Conservation (phyloP, 2,797 vertebrate genomes). For the Numenius phaeopus region DNA sequence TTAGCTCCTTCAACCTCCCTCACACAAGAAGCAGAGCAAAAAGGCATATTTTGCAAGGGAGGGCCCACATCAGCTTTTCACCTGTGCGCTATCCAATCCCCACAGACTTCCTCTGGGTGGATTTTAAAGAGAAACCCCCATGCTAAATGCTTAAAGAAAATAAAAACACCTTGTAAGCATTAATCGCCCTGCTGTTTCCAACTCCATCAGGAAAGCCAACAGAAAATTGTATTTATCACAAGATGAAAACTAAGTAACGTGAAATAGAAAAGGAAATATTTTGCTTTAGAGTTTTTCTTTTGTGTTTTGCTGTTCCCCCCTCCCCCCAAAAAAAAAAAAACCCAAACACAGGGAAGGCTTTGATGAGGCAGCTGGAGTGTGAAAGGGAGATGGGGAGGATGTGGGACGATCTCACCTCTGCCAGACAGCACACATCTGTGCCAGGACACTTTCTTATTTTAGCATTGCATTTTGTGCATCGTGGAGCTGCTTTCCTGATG, state of each 20-base stretch:
- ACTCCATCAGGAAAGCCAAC: neutral
- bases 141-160: neutral
- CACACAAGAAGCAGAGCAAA: accelerated
- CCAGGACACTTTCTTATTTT: neutral
- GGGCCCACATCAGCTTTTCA: neutral
- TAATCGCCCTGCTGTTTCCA: neutral
- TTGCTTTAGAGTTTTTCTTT: neutral
- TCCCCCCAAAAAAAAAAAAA: neutral
- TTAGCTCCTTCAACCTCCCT: accelerated
- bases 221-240: neutral
- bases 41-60: accelerated
- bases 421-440: too few species aligned
- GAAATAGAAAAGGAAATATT: neutral
- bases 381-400: neutral
- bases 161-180: neutral
- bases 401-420: neutral
- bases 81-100: neutral
- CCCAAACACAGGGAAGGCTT: neutral
- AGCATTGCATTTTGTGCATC: neutral
- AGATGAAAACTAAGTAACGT: neutral
- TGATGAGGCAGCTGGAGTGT: neutral
- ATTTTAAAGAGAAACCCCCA: neutral
- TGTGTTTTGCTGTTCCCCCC: neutral
- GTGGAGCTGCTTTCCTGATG: neutral
- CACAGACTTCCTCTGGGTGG: neutral